A percentile compares a stretch with the other conserved stretches of the same genome.
phyloP scores from a whole-genome alignment of 2,888 invertebrate genomes.

The Acutogordius australiensis region DNA sequence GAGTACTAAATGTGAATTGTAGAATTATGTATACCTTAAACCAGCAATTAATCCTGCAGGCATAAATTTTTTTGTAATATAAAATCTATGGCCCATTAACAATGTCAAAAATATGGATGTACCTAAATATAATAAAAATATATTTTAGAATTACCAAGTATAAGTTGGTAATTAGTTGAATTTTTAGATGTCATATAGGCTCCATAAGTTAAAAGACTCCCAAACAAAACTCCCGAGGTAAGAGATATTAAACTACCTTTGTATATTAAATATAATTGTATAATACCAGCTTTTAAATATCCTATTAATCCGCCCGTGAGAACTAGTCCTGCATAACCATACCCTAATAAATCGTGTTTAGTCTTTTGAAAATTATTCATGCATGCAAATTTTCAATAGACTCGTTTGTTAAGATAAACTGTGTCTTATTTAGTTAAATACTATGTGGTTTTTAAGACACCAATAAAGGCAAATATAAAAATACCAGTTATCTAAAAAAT shows the following conservation, averaged over 20 bases:
- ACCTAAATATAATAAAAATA: background rate
- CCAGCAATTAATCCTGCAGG: conserved; percentile 6
- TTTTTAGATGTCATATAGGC: background rate
- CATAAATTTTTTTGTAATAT: conserved; percentile 1
- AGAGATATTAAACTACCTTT: conserved; percentile 4
- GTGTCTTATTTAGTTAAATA: too few species aligned
- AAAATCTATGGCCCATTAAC: conserved; percentile 8
- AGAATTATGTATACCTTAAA: background rate
- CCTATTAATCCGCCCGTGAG: background rate
- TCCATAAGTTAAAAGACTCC: conserved; percentile 3
- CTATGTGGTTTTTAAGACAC: too few species aligned
- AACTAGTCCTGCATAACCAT: conserved; percentile 6
- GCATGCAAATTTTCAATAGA: too few species aligned
- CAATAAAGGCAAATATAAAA: too few species aligned
- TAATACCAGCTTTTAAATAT: background rate
- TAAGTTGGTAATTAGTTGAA: background rate
- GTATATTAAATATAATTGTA: background rate
- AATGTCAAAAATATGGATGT: background rate
- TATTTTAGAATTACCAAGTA: background rate
- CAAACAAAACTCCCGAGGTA: background rate
- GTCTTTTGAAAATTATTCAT: background rate
- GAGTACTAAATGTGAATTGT: background rate
- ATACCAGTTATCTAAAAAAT: too few species aligned
- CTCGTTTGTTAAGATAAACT: too few species aligned
- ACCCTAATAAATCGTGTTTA: conserved; percentile 1